Conservation (phyloP, 1,140 invertebrate genomes). For the Bombus confusus region DNA sequence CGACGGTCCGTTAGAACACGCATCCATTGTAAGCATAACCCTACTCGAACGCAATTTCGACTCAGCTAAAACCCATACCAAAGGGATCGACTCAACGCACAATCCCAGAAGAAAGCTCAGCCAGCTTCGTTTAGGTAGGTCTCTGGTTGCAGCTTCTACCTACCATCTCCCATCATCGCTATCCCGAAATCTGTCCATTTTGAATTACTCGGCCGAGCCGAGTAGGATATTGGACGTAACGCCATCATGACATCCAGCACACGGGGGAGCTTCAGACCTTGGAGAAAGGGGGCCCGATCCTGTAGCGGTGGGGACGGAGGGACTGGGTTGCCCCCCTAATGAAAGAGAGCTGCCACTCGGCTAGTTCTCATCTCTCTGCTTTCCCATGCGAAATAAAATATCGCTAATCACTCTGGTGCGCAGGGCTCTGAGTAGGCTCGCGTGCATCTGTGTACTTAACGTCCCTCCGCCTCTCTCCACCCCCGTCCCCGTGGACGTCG, state of each 20-base stretch:
- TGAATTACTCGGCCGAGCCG: conserved; percentile 64
- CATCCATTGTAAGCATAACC: too few relatives aligned
- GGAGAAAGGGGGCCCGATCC: conserved; percentile 15
- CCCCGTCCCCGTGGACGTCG: conserved; percentile 44
- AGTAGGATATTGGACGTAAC: conserved; percentile 70
- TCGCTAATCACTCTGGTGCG: conserved; percentile 82
- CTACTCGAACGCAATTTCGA: neutral
- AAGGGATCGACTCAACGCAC: too few relatives aligned
- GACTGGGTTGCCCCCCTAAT: conserved; percentile 70
- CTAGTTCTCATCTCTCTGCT: conserved; percentile 82
- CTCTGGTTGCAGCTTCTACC: too few relatives aligned
- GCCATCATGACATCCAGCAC: conserved; percentile 63
- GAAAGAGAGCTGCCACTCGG: conserved; percentile 82
- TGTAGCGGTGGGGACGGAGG: neutral
- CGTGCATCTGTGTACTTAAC: conserved; percentile 70
- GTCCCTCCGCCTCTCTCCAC: conserved; percentile 33
- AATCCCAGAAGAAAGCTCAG: neutral
- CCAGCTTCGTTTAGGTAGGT: too few relatives aligned
- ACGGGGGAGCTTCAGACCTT: conserved; percentile 10
- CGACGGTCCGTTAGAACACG: too few relatives aligned
- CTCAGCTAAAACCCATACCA: neutral
- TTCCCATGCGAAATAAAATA: conserved; percentile 84
- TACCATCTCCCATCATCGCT: neutral
- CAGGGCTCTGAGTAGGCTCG: conserved; percentile 78
- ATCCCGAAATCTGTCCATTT: conserved; percentile 60